Evolutionary conservation across 2,888 invertebrate species (phyloP), one percentile per base, ranked within the genome.

Genomic region (Germaria angustata): DNA sequence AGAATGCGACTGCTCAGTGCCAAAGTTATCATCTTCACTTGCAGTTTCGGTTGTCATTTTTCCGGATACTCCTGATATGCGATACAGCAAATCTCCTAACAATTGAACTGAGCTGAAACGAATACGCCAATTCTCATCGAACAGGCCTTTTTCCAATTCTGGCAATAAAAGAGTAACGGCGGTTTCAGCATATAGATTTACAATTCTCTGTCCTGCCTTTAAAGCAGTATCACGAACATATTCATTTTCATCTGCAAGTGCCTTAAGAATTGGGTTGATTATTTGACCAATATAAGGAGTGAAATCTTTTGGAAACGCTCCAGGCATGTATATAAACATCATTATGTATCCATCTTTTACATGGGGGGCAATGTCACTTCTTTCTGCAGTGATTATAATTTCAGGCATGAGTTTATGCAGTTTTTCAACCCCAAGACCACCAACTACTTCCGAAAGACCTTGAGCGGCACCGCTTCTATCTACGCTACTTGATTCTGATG

Each of bases 291-390:
- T 96, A 92, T 99, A 99, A 0, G 96, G 97, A 1, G 96, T 95
- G 92, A 99, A 99, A 89, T 98, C 97, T 84, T 95, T 95, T 6
- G 97, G 97, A 92, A 99, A 99, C 11, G 98, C 98, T 81, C 96
- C 95, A 2, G 99, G 99, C 95, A 99, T 96, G 92, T 99, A 99
- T 88, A 99, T 99, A 91, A 99, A 99, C 97, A 99, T 98, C 98
- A 99, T 98, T 84, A 99, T 98, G 92, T 99, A 99, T 51, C 99
- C 99, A 92, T 99, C 99, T 88, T 99, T 97, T 1, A 99, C 99
- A 91, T 98, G 98, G 0, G 99, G 97, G 6, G 98, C 97, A 87
- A 98, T 97, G 90, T 98, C 98, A 0, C 95, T 95, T 80, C 98
- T 94, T 90, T 98, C 97, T 0, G 98, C 97, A 0, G 98, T 98